Evolutionary conservation across 2,113 vertebrate genomes (phyloP).

Genomic region (Nettapus auritus): DNA sequence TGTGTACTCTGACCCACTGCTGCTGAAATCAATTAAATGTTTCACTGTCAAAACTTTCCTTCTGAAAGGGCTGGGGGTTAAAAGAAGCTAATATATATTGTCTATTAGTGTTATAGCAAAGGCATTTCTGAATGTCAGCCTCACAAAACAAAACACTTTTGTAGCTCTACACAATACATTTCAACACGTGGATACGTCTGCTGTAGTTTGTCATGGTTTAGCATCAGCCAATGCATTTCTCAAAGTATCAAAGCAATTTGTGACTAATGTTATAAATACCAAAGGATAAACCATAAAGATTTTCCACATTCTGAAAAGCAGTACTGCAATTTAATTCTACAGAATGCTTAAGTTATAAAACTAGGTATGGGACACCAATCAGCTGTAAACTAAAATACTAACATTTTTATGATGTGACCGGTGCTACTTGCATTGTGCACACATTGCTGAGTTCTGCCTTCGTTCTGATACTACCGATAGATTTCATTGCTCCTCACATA

Average conservation of each 20-base stretch:
- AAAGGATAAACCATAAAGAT: background rate
- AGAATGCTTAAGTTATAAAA: background rate
- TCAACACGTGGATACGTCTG: background rate
- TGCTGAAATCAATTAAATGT: conserved; percentile 5
- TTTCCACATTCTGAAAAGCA: background rate
- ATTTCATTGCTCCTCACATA: background rate
- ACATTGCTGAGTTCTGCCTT: background rate
- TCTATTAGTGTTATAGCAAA: background rate
- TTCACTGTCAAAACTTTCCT: background rate
- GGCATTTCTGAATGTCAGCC: background rate
- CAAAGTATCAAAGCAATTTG: background rate
- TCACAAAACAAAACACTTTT: background rate
- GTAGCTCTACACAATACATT: background rate
- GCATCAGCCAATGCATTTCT: background rate
- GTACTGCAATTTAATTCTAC: background rate
- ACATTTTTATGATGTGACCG: background rate
- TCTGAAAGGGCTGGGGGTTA: background rate
- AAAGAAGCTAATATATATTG: background rate
- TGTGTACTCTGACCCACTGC: background rate
- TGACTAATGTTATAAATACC: background rate
- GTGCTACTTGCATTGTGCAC: background rate
- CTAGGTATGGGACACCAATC: background rate
- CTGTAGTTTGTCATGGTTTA: background rate
- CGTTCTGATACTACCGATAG: background rate
- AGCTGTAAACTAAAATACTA: background rate